Evolutionary conservation across 2,797 vertebrate genomes (phyloP).

Genomic region (Aeoliscus strigatus): DNA sequence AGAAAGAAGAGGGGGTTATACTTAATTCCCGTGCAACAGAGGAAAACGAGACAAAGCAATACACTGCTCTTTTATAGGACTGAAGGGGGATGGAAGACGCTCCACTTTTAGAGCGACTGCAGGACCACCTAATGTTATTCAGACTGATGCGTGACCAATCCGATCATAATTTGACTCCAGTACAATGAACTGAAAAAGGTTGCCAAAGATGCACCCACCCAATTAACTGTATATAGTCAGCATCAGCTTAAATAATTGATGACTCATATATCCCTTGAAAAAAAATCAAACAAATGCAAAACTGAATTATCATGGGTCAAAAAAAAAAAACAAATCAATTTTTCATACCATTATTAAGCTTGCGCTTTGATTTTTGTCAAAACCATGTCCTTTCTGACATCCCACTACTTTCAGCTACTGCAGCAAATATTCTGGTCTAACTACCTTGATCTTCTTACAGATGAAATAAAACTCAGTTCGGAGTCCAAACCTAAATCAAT

Average conservation of each 20-base stretch:
- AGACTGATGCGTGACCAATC: constrained; percentile 20
- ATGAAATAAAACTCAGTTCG: no score
- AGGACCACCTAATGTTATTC: constrained; percentile 20
- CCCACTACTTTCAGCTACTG: no score
- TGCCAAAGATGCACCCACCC: not conserved
- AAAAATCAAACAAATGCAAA: constrained; percentile 1
- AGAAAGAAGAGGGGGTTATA: constrained; percentile 35
- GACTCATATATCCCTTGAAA: not conserved
- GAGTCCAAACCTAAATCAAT: no score
- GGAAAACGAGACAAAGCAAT: constrained; percentile 35
- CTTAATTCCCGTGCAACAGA: constrained; percentile 46
- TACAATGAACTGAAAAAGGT: constrained; percentile 14
- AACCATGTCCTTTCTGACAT: no score
- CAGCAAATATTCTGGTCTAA: no score
- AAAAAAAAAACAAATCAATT: no score
- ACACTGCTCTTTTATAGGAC: constrained; percentile 18
- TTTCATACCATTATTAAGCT: no score
- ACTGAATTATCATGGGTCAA: no score
- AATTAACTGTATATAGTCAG: not conserved
- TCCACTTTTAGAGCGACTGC: constrained; percentile 21
- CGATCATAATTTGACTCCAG: constrained; percentile 7
- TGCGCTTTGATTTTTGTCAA: no score
- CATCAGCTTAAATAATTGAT: constrained; percentile 7
- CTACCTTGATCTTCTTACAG: no score
- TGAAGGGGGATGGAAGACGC: constrained; percentile 9